Conservation (phyloP, 2,797 vertebrate genomes). For the Valencia hispanica region DNA sequence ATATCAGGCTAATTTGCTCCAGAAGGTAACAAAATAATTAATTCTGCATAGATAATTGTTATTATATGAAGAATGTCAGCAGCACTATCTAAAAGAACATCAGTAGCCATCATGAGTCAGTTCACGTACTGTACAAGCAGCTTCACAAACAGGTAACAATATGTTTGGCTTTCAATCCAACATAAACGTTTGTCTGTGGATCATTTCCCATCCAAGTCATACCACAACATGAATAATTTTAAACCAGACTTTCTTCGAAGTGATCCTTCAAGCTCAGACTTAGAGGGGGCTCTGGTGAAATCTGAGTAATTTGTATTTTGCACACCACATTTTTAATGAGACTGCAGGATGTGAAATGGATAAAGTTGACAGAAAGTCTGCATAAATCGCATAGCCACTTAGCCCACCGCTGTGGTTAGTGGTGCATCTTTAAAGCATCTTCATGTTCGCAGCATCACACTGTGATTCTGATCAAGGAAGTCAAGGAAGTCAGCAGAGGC, state of each 20-base stretch:
- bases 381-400: conserved; percentile 17
- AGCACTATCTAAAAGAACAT: conserved; percentile 8
- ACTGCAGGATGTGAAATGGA: conserved; percentile 11
- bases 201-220: conserved; percentile 1
- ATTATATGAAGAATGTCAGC: conserved; percentile 13
- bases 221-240: conserved; percentile 21
- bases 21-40: neutral
- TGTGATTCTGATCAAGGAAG: conserved; percentile 4
- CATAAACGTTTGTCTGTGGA: neutral
- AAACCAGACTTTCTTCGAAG: conserved; percentile 28
- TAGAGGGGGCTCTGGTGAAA: neutral
- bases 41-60: neutral
- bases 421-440: conserved; percentile 25
- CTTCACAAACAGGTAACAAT: neutral
- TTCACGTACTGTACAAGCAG: neutral
- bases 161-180: conserved; percentile 6
- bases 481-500: neutral
- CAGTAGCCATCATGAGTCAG: conserved; percentile 6
- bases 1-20: neutral
- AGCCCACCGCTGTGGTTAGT: neutral
- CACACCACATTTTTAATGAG: conserved; percentile 5
- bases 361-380: neutral
- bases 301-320: conserved; percentile 1
- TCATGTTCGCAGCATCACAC: conserved; percentile 6
- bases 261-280: conserved; percentile 1